Conservation (phyloP, 1,140 invertebrate species). For the Lucilia sericata region DNA sequence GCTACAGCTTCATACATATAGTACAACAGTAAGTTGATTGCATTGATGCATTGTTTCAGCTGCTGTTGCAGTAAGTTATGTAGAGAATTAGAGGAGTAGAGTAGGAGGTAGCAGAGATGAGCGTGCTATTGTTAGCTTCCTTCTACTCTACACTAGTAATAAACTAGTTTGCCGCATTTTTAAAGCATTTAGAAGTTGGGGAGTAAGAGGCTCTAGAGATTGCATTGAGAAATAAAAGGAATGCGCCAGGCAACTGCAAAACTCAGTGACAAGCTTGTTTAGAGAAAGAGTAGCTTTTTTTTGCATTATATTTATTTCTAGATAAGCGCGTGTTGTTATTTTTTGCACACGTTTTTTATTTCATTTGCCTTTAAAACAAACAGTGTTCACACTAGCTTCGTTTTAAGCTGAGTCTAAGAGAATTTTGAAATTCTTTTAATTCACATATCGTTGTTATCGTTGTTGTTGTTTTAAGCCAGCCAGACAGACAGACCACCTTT, state of each 20-base stretch:
- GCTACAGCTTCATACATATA: not conserved
- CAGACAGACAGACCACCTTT: not conserved
- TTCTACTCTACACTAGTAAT: not conserved
- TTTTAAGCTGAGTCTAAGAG: not conserved
- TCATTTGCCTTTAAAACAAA: not conserved
- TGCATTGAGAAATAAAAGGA: not conserved
- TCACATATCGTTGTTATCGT: too few species aligned
- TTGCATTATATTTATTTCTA: not conserved
- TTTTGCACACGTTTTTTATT: not conserved
- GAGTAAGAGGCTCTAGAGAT: not conserved
- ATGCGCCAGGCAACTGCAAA: not conserved
- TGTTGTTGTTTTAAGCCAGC: too few species aligned
- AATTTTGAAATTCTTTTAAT: too few species aligned
- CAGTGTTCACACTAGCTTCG: not conserved
- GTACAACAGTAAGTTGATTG: not conserved
- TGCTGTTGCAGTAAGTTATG: too few species aligned
- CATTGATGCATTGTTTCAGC: not conserved
- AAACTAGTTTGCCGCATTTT: not conserved
- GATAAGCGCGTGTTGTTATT: conserved; percentile 10
- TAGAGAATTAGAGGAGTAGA: too few species aligned
- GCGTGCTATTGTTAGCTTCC: too few species aligned
- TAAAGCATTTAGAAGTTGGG: too few species aligned
- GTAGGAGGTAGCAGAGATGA: too few species aligned
- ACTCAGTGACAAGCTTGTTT: not conserved
- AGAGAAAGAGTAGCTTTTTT: not conserved